A percentile compares a stretch with the other conserved stretches of the same genome.
phyloP scores from a whole-genome alignment of 2,797 vertebrate genomes.

The Gymnoscopelus microlampas region DNA sequence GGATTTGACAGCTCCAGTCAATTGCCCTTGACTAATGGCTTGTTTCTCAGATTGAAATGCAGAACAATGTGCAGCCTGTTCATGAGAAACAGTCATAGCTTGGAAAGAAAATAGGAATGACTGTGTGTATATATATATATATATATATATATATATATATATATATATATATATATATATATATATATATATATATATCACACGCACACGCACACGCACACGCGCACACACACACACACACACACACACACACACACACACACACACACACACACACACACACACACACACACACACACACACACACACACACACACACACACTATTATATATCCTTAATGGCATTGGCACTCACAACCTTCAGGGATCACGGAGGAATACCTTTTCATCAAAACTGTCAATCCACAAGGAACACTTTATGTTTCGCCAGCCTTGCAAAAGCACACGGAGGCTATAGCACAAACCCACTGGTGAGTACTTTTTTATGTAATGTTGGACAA shows the following conservation, averaged over 20 bases:
- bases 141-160: not conserved
- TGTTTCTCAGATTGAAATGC: conserved; percentile 59
- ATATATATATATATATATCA: no score
- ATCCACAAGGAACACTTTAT: conserved; percentile 25
- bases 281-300: no score
- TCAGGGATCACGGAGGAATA: conserved; percentile 41
- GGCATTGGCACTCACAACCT: conserved; percentile 32
- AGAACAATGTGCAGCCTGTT: conserved; percentile 53
- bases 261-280: no score
- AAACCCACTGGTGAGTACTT: conserved; percentile 29
- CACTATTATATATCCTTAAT: conserved; percentile 34
- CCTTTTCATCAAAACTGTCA: conserved; percentile 52
- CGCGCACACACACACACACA: no score
- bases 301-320: no score
- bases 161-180: no score
- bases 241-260: no score
- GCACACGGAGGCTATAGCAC: conserved; percentile 32
- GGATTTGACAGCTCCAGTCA: conserved; percentile 71
- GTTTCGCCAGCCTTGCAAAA: conserved; percentile 36
- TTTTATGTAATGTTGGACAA: conserved; percentile 34
- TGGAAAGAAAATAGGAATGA: conserved; percentile 35
- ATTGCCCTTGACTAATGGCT: conserved; percentile 68
- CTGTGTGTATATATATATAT: conserved; percentile 42
- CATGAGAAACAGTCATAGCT: conserved; percentile 46
- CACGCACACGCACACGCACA: no score